These are phyloP conservation scores for Plutella xylostella DNA, from an alignment of 2,888 invertebrate genomes.

Conservation along the genomic window DNA sequence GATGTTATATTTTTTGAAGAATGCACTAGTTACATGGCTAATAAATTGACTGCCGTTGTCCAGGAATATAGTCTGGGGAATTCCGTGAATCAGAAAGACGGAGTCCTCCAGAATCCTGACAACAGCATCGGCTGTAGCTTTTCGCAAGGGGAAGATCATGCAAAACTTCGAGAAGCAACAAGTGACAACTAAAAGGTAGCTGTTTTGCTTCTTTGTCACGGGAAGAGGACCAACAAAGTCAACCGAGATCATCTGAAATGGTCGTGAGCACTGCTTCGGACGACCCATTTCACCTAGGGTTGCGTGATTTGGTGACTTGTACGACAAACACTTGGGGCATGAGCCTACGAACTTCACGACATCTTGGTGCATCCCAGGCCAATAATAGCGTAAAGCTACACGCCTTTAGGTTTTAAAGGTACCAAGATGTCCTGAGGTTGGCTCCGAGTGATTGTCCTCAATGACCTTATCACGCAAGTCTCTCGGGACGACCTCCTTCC, in stretches of 20 bases:
- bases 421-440: slow-evolving; percentile 10
- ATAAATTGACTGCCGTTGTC: slow-evolving; percentile 12
- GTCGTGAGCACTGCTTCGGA: slow-evolving; percentile 17
- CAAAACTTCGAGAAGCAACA: slow-evolving; percentile 19
- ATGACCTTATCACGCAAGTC: background rate
- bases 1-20: slow-evolving; percentile 4
- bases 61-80: slow-evolving; percentile 6
- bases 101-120: slow-evolving; percentile 17
- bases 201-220: slow-evolving; percentile 11
- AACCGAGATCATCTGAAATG: slow-evolving; percentile 16
- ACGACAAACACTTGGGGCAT: slow-evolving; percentile 13
- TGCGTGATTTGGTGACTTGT: slow-evolving; percentile 15
- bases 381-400: slow-evolving; percentile 13
- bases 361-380: slow-evolving; percentile 18
- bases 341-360: slow-evolving; percentile 14
- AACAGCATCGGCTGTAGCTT: slow-evolving; percentile 11
- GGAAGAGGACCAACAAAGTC: background rate
- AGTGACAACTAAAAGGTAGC: slow-evolving; percentile 14
- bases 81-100: slow-evolving; percentile 10
- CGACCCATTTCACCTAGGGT: slow-evolving; percentile 18
- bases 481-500: background rate
- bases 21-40: background rate
- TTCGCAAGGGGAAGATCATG: slow-evolving; percentile 10
- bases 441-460: background rate
- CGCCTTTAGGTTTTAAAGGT: slow-evolving; percentile 20